Evolutionary conservation across 2,797 vertebrate species (phyloP), one percentile per base, ranked within the genome.

Genomic region (Siniperca scherzeri): DNA sequence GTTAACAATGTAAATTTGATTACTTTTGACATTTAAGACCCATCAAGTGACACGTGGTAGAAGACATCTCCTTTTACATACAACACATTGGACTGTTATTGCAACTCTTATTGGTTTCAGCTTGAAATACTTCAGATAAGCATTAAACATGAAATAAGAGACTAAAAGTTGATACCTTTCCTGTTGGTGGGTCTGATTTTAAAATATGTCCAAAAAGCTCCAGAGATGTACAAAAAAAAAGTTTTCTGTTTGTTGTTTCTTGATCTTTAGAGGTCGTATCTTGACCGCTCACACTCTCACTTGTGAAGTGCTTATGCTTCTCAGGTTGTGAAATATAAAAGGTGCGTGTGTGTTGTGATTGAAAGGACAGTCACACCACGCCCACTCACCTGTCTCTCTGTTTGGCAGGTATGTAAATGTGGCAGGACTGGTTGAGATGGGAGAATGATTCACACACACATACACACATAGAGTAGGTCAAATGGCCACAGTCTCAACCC

Each of bases 381-480:
- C 90, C 89, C 73, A 65, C 68, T 69, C 42, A 60, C 69, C 56
- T 55, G 44, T 55, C 10, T 52, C 10, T 22, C 53, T 11, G 19
- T 56, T 44, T 71, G 59, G 19, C 67, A 60, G 83, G 59, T 89
- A 36, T 7, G 36, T 36, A 72, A 91, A 93, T 83, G 90, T 89
- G 48, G 87, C 80, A 75, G 67, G 81, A 94, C 94, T 85, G 92
- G 94, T 94, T 91, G 16, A 72, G 62, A 21, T 42, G 11, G 56
- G 36, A 50, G 50, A 69, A 16, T 17, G 40, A 44, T 19, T 14
- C 11, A n/a, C 44, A 56, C 17, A 66, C 6, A 71, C 22, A 44
- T 25, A 48, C 19, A 48, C 10, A 44, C 44, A 40, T 21, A 48
- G 11, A 83, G 59, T 77, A 76, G 75, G 80, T 59, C 71, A 89